phyloP scores from a whole-genome alignment of 1,140 invertebrate genomes.

The Doryteuthis pealeii region DNA sequence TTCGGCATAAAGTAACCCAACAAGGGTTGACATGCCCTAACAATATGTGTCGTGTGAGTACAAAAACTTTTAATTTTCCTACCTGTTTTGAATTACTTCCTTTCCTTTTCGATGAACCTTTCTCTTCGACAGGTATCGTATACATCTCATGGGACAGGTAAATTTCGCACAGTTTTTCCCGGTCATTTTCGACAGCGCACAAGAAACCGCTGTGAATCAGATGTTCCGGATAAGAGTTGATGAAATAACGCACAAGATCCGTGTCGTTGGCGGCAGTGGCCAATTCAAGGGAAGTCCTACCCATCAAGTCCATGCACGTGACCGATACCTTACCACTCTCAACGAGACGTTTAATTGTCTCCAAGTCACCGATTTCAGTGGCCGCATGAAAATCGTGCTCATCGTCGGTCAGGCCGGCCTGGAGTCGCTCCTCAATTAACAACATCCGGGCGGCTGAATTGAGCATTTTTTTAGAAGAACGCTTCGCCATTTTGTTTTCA shows the following conservation, averaged over 20 bases:
- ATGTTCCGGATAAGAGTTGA: constrained; percentile 27
- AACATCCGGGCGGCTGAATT: not conserved
- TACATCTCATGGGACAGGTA: constrained; percentile 21
- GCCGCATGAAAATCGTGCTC: constrained; percentile 37
- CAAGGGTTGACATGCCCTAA: too few species aligned
- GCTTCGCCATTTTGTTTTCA: too few species aligned
- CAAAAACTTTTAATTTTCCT: too few species aligned
- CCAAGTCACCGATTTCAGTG: constrained; percentile 39
- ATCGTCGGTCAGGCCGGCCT: constrained; percentile 32
- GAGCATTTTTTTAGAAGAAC: not conserved
- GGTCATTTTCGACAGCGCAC: constrained; percentile 39
- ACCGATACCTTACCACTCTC: constrained; percentile 31
- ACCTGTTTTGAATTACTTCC: too few species aligned
- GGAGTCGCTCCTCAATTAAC: constrained; percentile 33
- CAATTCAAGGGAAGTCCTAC: constrained; percentile 40
- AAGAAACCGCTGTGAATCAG: constrained; percentile 40
- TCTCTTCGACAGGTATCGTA: not conserved
- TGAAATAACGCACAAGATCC: constrained; percentile 33
- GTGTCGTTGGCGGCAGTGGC: constrained; percentile 38
- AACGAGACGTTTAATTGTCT: constrained; percentile 32
- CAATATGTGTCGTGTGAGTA: too few species aligned
- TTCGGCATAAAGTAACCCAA: too few species aligned
- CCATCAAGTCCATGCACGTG: constrained; percentile 37
- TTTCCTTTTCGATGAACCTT: too few species aligned
- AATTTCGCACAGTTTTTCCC: constrained; percentile 31